These are phyloP conservation scores for Peromyscus californicus DNA, from an alignment of 2,113 vertebrate genomes.

Conservation along the genomic window DNA sequence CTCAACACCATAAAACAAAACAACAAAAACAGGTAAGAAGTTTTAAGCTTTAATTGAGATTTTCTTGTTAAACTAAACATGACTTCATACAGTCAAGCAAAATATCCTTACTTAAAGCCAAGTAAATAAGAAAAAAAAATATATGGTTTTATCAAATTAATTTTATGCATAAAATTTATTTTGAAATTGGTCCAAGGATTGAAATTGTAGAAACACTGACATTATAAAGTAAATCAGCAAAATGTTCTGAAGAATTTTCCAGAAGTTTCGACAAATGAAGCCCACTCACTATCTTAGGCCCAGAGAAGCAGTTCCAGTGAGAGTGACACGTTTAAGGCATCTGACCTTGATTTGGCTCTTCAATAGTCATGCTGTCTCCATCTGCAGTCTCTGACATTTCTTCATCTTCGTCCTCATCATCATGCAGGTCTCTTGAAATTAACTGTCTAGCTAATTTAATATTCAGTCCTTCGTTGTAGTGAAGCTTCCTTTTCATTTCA, in stretches of 20 bases:
- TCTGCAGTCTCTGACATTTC: conserved; percentile 93
- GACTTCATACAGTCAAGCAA: conserved; percentile 47
- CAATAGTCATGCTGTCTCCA: conserved; percentile 88
- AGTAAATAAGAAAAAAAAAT: conserved; percentile 24
- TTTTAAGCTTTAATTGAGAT: conserved; percentile 34
- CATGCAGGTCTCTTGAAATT: conserved; percentile 95
- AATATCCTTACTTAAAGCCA: conserved; percentile 16
- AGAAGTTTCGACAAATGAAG: conserved; percentile 38
- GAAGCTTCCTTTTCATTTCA: conserved; percentile 98
- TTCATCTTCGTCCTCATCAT: conserved; percentile 87
- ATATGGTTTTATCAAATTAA: conserved; percentile 14
- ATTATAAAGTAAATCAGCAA: conserved; percentile 49
- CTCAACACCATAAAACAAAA: neutral
- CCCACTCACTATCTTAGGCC: neutral
- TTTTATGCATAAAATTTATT: conserved; percentile 39
- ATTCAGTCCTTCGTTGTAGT: conserved; percentile 98
- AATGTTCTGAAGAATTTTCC: neutral
- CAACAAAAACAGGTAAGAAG: neutral
- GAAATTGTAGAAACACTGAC: conserved; percentile 33
- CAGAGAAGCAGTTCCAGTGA: conserved; percentile 22
- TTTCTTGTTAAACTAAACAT: conserved; percentile 40
- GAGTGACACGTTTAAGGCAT: conserved; percentile 58
- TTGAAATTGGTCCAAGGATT: neutral
- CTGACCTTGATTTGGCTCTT: conserved; percentile 86
- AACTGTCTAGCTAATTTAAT: conserved; percentile 97